Evolutionary conservation across 2,888 invertebrate species (phyloP).

Genomic region (Sphaeridia pumilis): DNA sequence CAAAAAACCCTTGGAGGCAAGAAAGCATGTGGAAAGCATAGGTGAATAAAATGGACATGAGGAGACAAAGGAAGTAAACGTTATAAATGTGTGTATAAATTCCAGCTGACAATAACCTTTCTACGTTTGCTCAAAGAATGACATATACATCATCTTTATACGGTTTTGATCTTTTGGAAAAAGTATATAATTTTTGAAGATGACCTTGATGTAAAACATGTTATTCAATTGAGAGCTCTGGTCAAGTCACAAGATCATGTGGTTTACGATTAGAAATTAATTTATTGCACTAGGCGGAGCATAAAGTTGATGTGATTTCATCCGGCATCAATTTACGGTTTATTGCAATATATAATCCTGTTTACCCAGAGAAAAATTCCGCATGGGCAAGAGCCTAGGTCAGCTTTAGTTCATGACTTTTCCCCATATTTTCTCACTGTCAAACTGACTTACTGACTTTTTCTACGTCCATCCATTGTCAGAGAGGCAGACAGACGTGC

Average conservation of each 20-base stretch:
- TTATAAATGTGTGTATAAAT: too few relatives aligned
- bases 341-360: slow-evolving; percentile 8
- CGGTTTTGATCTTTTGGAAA: too few relatives aligned
- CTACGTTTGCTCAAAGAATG: too few relatives aligned
- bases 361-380: slow-evolving; percentile 1
- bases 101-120: too few relatives aligned
- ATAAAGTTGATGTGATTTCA: slow-evolving; percentile 7
- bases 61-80: too few relatives aligned
- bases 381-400: neutral
- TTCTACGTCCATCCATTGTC: too few relatives aligned
- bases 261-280: slow-evolving; percentile 19
- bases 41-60: too few relatives aligned
- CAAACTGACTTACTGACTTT: too few relatives aligned
- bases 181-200: neutral
- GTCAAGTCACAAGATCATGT: slow-evolving; percentile 14
- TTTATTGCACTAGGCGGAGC: slow-evolving; percentile 11
- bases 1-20: too few relatives aligned
- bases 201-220: slow-evolving; percentile 4
- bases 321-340: slow-evolving; percentile 14
- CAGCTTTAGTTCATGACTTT: neutral
- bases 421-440: neutral
- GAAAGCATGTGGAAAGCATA: too few relatives aligned
- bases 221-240: slow-evolving; percentile 11
- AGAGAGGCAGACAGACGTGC: too few relatives aligned
- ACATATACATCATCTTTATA: too few relatives aligned